A percentile compares a stretch with the other conserved stretches of the same genome.
phyloP scores from a whole-genome alignment of 1,140 invertebrate species.

The Lerema accius region DNA sequence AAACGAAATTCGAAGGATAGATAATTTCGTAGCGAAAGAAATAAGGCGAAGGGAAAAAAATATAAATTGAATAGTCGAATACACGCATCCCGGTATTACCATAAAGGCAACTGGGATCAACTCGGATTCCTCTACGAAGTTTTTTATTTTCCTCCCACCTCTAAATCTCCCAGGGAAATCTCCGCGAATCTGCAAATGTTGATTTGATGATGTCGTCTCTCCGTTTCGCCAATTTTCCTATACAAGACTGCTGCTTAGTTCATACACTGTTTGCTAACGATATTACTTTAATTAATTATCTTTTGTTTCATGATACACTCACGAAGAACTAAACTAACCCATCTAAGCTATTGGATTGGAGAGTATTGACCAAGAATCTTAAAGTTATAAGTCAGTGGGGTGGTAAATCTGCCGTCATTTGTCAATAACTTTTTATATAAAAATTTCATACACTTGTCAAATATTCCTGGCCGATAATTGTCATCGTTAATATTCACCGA shows the following conservation, averaged over 20 bases:
- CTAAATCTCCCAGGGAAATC: constrained; percentile 80
- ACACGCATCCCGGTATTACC: constrained; percentile 82
- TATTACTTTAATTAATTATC: background rate
- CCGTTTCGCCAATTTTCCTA: constrained; percentile 17
- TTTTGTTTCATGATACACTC: no score
- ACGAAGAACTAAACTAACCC: no score
- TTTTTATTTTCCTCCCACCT: constrained; percentile 82
- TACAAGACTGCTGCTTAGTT: background rate
- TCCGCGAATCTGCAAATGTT: constrained; percentile 82
- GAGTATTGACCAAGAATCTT: no score
- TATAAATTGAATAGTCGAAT: constrained; percentile 83
- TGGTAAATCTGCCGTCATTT: no score
- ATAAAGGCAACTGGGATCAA: constrained; percentile 82
- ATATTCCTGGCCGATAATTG: no score
- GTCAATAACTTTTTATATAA: no score
- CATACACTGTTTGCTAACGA: background rate
- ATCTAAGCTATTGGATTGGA: no score
- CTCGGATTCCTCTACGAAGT: constrained; percentile 80
- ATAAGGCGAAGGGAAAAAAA: constrained; percentile 80
- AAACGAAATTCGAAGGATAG: constrained; percentile 82
- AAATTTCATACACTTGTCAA: no score
- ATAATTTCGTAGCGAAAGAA: constrained; percentile 79
- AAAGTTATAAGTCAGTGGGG: no score
- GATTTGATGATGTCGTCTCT: constrained; percentile 80
- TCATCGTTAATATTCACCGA: no score